Percentiles rank a stretch among this genome's conserved stretches.
Evolutionary conservation across 2,113 vertebrate species (phyloP).

Genomic region (Microtus montanus): DNA sequence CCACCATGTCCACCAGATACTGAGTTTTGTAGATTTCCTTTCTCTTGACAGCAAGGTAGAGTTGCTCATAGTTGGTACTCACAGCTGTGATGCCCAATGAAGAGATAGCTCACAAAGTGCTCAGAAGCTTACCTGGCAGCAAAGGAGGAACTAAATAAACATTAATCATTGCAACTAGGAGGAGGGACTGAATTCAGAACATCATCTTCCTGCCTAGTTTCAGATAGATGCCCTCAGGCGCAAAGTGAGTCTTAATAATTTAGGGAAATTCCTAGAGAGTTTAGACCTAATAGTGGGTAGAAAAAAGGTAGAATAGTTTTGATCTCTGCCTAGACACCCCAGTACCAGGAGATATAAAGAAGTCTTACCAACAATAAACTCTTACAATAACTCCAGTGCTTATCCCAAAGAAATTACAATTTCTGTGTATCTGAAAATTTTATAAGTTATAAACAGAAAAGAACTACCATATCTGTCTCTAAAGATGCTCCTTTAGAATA

Average conservation of each 20-base stretch:
- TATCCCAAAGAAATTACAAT: neutral
- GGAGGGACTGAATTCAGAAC: neutral
- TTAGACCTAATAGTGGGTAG: neutral
- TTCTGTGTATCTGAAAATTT: slow-evolving; percentile 27
- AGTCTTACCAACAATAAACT: slow-evolving; percentile 1
- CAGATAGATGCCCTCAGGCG: slow-evolving; percentile 30
- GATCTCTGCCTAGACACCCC: neutral
- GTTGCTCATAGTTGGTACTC: neutral
- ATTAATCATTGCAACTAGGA: neutral
- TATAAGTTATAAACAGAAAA: slow-evolving; percentile 11
- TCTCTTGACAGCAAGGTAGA: neutral
- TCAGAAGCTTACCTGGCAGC: neutral
- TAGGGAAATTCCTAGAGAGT: neutral
- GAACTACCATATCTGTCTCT: neutral
- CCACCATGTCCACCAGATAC: neutral
- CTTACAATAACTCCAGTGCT: neutral
- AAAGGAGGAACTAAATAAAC: slow-evolving; percentile 24
- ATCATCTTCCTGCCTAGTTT: slow-evolving; percentile 56
- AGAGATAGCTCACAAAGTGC: neutral
- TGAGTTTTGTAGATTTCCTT: neutral
- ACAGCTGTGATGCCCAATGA: neutral
- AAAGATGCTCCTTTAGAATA: neutral
- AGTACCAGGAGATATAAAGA: neutral
- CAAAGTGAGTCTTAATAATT: slow-evolving; percentile 19
- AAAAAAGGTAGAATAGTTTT: neutral